Base-by-base conservation (phyloP, 2,113 vertebrate genomes). In the Atrichornis clamosus region DNA sequence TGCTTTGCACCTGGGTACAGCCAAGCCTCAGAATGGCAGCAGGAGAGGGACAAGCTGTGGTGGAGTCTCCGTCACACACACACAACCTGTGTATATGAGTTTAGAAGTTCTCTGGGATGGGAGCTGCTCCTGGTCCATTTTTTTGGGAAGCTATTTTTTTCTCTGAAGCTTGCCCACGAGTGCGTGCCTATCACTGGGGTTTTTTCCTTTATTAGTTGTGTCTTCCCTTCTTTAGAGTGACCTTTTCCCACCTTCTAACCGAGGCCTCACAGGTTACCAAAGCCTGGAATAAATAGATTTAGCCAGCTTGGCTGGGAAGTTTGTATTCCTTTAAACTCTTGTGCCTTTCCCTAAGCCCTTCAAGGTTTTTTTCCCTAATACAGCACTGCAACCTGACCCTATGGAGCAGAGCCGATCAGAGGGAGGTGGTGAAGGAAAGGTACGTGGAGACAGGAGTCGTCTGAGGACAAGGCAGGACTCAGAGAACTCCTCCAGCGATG, bases 181-280 rank as follows among this genome's bases (percentile, higher is more conserved):
- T 7, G 2, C 28, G 8, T 41, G 22, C 30, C 46, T 32, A 63
- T 2, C 19, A 13, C 0, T 16, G 63, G 22, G 7, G 4, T 5
- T 30, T 59, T 49, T 42, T 72, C 10, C 18, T 87, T 41, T 65
- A 27, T 62, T 28, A n/a, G 17, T 23, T 52, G 20, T 22, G 15
- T 23, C 37, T 39, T 44, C 21, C 23, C 30, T 41, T 24, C 35
- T 84, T 73, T 16, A 39, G 28, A 44, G 19, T 39, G n/a, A 47
- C 7, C 46, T 86, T 79, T 84, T 58, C 3, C 7, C 59, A 68
- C 27, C 9, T 50, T 41, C 73, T 69, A 65, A 81, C 30, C 69
- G 72, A 67, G 62, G 44, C 17, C 63, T 58, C 16, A 0, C 13
- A 32, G 30, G 11, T 41, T 41, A 75, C 6, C 2, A 5, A 41